Base-by-base conservation (phyloP, 2,113 vertebrate species). In the Grammatotria lemairii region DNA sequence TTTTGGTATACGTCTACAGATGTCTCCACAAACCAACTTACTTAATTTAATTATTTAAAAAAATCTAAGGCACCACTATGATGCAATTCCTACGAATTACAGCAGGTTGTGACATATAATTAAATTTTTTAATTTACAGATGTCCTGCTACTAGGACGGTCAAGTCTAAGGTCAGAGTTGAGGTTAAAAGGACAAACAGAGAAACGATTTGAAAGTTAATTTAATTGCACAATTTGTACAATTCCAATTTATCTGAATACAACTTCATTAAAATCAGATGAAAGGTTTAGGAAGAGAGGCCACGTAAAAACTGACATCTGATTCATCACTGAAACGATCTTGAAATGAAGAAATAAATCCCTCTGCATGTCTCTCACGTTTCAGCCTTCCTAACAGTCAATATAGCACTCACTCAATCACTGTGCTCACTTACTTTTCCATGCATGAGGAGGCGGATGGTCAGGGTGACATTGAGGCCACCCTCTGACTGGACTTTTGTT, bases 391-490 rank as follows among this genome's bases (percentile, higher is more conserved):
- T 14, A 31, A 82, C 12, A 80, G 28, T 19, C 31, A 21, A 51
- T 19, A 21, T 14, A 5, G 19, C 3, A 45, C 8, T 53, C 57
- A 60, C 57, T 33, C 57, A 33, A 33, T 33, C 57, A 33, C 23
- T 17, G 23, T 19, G 55, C 28, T 54, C 70, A n/a, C 93, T 96
- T 97, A 99, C 99, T 97, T 99, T 99, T 87, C 99, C 99, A 0
- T 99, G 99, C 99, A 99, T 99, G 92, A 99, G 97, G 88, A 99
- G 98, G 60, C 99, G 98, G 93, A 99, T 99, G 88, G 99, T 99
- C 81, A 99, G 97, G 57, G 98, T 99, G 92, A 99, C 98, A 4
- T 99, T 99, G 92, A 99, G 97, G 60, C 99, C 99, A 0, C 98
- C 98, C 94, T 99, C 99, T 0, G 98, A 98, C 93, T 96, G 96